Conservation (phyloP, 2,113 vertebrate genomes). For the Oncorhynchus tshawytscha region DNA sequence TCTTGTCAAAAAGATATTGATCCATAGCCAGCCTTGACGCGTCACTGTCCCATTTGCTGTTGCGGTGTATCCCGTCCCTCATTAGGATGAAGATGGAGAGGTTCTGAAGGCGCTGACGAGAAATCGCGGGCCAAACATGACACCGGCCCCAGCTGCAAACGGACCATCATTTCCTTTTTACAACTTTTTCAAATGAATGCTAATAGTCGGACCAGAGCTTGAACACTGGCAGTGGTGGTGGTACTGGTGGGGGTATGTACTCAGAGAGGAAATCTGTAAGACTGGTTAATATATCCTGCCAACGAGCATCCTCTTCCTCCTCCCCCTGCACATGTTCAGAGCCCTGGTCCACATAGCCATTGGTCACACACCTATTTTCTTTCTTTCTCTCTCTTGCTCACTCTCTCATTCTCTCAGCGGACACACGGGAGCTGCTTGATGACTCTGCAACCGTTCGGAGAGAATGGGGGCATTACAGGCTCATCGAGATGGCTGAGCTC, state of each 20-base stretch:
- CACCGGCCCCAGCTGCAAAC: conserved; percentile 41
- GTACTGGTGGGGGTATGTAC: conserved; percentile 21
- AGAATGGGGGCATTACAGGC: neutral
- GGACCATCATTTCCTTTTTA: conserved; percentile 35
- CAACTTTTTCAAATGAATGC: conserved; percentile 45
- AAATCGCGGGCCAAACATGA: conserved; percentile 33
- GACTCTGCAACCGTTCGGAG: conserved; percentile 14
- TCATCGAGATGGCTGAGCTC: neutral
- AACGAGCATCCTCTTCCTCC: conserved; percentile 21
- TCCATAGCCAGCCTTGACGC: conserved; percentile 21
- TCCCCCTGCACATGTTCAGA: conserved; percentile 51
- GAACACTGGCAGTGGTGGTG: conserved; percentile 8
- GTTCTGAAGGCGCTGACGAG: conserved; percentile 28
- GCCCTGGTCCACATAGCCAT: conserved; percentile 47
- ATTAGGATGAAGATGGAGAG: conserved; percentile 23
- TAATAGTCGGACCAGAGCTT: conserved; percentile 43
- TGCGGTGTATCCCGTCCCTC: conserved; percentile 35
- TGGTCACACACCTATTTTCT: conserved; percentile 40
- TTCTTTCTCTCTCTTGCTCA: conserved; percentile 15
- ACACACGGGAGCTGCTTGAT: conserved; percentile 45
- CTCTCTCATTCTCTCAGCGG: conserved; percentile 41
- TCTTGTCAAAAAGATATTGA: neutral
- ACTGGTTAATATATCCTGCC: conserved; percentile 56
- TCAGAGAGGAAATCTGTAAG: conserved; percentile 51
- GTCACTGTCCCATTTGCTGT: conserved; percentile 48